Conservation (phyloP, 2,888 invertebrate species). For the Drosophila atroscutellata region DNA sequence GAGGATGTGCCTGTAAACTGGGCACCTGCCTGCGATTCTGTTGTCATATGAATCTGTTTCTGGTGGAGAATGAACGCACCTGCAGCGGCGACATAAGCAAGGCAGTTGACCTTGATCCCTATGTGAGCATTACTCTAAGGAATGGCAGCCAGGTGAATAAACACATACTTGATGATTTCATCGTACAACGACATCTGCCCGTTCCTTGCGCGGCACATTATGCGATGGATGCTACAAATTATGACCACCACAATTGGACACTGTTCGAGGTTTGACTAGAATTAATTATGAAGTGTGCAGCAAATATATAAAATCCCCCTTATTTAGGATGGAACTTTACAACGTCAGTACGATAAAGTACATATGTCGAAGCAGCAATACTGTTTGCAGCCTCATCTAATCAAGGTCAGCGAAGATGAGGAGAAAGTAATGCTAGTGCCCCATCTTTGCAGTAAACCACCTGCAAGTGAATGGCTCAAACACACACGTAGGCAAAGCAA, state of each 20-base stretch:
- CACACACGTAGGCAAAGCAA: slow-evolving; percentile 15
- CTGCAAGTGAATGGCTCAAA: neutral
- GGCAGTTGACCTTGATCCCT: slow-evolving; percentile 8
- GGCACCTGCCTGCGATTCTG: slow-evolving; percentile 80
- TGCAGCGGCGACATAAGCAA: slow-evolving; percentile 15
- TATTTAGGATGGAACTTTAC: slow-evolving; percentile 36
- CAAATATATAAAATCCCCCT: neutral
- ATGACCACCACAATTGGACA: slow-evolving; percentile 31
- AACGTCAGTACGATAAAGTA: neutral
- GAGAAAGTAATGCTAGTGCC: slow-evolving; percentile 20
- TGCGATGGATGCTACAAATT: slow-evolving; percentile 1
- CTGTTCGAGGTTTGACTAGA: slow-evolving; percentile 34
- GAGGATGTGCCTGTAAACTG: slow-evolving; percentile 76
- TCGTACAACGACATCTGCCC: slow-evolving; percentile 40
- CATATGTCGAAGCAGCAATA: slow-evolving; percentile 34
- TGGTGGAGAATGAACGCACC: slow-evolving; percentile 1
- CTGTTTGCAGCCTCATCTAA: slow-evolving; percentile 43
- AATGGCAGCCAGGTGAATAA: slow-evolving; percentile 9
- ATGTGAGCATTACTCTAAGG: slow-evolving; percentile 26
- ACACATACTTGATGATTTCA: slow-evolving; percentile 32
- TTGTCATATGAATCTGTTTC: slow-evolving; percentile 42
- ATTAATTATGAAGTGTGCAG: no score
- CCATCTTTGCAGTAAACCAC: slow-evolving; percentile 13
- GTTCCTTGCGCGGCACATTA: slow-evolving; percentile 47
- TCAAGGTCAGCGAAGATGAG: accelerated